These are phyloP conservation scores for Platalea minor DNA, from an alignment of 2,797 vertebrate species.

Conservation along the genomic window DNA sequence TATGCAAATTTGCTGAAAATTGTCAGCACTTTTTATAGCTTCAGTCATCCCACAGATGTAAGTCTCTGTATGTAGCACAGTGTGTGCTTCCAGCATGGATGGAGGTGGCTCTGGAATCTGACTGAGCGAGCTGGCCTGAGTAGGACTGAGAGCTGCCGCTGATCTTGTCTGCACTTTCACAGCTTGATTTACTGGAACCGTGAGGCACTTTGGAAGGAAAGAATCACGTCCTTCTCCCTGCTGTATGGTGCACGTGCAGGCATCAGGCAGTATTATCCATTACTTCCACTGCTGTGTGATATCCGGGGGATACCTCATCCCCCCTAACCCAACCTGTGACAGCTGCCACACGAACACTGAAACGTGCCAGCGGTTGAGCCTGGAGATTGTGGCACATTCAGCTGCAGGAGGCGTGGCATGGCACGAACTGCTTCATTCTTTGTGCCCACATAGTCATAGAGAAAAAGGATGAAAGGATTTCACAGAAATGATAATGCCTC, in stretches of 20 bases:
- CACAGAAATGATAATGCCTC: not conserved
- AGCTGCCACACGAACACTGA: not conserved
- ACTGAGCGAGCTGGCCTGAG: conserved; percentile 2
- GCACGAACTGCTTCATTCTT: not conserved
- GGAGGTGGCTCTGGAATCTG: conserved; percentile 55
- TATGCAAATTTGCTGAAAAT: conserved; percentile 58
- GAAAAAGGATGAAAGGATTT: not conserved
- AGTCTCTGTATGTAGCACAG: conserved; percentile 43
- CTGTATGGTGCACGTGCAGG: not conserved
- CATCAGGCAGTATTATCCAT: not conserved
- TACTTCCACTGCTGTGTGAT: not conserved
- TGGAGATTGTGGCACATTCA: not conserved
- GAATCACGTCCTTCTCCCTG: not conserved
- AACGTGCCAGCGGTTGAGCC: not conserved
- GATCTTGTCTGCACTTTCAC: conserved; percentile 3
- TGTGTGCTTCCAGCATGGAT: conserved; percentile 34
- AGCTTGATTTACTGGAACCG: not conserved
- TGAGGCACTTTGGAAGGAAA: not conserved
- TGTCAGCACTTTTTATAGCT: conserved; percentile 68
- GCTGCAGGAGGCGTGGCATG: not conserved
- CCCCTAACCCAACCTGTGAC: not conserved
- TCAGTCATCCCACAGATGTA: conserved; percentile 57
- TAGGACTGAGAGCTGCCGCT: not conserved
- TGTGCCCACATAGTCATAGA: not conserved
- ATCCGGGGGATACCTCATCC: not conserved